These are phyloP conservation scores for Salvelinus sp. DNA, from an alignment of 2,113 vertebrate species.

Conservation along the genomic window DNA sequence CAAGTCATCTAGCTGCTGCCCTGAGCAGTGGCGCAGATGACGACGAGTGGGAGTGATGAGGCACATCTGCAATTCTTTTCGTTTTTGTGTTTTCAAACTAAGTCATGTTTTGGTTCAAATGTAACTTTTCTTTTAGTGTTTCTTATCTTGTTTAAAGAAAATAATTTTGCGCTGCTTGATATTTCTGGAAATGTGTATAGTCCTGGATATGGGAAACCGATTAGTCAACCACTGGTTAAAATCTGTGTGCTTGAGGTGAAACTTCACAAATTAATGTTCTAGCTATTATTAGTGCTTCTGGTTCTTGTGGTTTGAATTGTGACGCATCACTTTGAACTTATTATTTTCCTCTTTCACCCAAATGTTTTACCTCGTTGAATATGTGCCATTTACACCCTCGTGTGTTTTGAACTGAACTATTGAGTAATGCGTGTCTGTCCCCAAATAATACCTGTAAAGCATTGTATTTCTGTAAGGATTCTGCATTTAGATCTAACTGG, in stretches of 20 bases:
- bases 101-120: not conserved
- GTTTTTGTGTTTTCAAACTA: not conserved
- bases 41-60: slow-evolving; percentile 66
- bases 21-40: slow-evolving; percentile 35
- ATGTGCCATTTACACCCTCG: not conserved
- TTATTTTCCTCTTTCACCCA: not conserved
- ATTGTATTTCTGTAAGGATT: not conserved
- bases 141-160: not conserved
- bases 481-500: not conserved
- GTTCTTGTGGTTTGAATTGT: not conserved
- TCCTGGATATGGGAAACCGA: no score
- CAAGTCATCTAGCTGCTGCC: slow-evolving; percentile 6
- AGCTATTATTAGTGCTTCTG: not conserved
- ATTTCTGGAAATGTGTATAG: not conserved
- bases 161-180: slow-evolving; percentile 4
- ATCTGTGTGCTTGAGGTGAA: not conserved
- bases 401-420: not conserved
- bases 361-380: not conserved
- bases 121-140: not conserved
- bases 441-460: not conserved
- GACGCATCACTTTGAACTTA: not conserved
- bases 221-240: not conserved
- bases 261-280: not conserved
- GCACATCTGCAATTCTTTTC: not conserved
- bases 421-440: not conserved